phyloP scores from a whole-genome alignment of 1,140 invertebrate genomes.

The Rhagoletis pomonella region DNA sequence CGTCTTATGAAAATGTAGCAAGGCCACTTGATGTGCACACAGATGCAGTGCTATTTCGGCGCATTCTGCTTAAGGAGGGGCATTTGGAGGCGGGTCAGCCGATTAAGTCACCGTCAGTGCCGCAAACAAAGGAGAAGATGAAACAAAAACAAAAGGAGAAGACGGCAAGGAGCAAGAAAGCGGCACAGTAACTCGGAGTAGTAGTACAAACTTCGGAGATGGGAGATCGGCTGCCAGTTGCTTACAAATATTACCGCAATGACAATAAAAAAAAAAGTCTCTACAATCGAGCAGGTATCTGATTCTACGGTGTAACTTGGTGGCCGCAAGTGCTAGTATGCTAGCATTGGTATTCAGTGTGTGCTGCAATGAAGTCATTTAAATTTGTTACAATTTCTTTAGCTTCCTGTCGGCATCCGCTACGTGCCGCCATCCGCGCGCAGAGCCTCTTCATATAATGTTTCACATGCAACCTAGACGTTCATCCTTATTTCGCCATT shows the following conservation, averaged over 20 bases:
- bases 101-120: not conserved
- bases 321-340: not conserved
- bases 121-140: not conserved
- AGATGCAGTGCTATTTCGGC: slow-evolving; percentile 67
- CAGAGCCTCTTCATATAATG: not conserved
- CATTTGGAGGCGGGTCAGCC: not conserved
- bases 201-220: too few species aligned
- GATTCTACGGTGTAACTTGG: not conserved
- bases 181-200: not conserved
- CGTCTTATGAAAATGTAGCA: slow-evolving; percentile 26
- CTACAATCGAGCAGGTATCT: not conserved
- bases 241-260: not conserved
- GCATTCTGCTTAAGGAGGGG: slow-evolving; percentile 62
- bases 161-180: slow-evolving; percentile 3
- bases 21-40: slow-evolving; percentile 51
- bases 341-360: not conserved
- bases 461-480: not conserved
- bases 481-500: not conserved
- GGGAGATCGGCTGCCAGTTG: too few species aligned
- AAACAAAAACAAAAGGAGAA: not conserved
- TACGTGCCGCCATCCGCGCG: not conserved
- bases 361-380: slow-evolving; percentile 21
- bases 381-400: slow-evolving; percentile 48
- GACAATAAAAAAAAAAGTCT: not conserved
- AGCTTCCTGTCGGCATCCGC: not conserved